phyloP scores from a whole-genome alignment of 2,797 vertebrate species.

The Semaprochilodus insignis region DNA sequence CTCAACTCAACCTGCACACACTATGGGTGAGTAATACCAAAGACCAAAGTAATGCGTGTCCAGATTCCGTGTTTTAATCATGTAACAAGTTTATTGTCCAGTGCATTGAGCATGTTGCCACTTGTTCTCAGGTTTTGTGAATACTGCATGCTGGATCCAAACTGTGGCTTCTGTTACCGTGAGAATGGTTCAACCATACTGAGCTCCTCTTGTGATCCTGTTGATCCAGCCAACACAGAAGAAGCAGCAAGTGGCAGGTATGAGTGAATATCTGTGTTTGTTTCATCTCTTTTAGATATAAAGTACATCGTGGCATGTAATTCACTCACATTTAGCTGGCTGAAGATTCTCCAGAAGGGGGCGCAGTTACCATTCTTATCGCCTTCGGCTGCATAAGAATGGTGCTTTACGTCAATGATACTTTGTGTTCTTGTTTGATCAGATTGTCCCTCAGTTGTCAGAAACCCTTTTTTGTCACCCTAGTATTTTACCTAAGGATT shows the following conservation, averaged over 20 bases:
- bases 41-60: not conserved
- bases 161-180: conserved; percentile 93
- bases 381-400: too few species aligned
- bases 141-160: conserved; percentile 91
- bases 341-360: too few species aligned
- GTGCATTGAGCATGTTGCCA: not conserved
- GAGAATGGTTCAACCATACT: conserved; percentile 80
- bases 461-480: not conserved
- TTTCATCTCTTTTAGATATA: not conserved
- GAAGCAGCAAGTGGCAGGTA: conserved; percentile 92
- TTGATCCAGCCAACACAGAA: conserved; percentile 77
- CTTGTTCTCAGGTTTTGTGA: conserved; percentile 85
- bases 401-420: too few species aligned
- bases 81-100: conserved; percentile 2
- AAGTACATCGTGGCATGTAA: too few species aligned
- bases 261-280: conserved; percentile 24
- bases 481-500: not conserved
- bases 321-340: too few species aligned
- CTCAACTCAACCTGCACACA: conserved; percentile 85
- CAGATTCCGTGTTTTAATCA: not conserved
- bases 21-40: conserved; percentile 66
- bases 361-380: too few species aligned
- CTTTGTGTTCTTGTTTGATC: too few species aligned
- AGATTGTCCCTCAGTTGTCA: not conserved
- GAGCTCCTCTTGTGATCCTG: conserved; percentile 87